Evolutionary conservation across 2,113 vertebrate genomes (phyloP), one percentile per base, ranked within the genome.

Genomic region (Silurus asotus): DNA sequence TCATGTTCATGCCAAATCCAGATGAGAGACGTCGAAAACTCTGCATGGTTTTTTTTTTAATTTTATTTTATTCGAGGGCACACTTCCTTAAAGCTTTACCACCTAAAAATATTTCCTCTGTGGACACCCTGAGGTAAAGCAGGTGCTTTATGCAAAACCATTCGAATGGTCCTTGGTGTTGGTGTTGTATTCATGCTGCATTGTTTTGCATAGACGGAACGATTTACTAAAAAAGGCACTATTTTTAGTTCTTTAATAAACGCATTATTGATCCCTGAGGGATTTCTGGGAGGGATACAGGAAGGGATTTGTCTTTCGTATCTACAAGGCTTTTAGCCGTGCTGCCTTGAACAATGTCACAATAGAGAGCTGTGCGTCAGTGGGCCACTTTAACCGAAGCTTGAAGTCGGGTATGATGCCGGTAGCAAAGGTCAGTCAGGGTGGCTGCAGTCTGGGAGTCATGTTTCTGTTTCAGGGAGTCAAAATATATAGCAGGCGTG

Each of bases 341-440:
- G 59, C 75, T 80, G 80, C 81, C 84, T 77, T 49, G 69, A 90
- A 91, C 89, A 90, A 90, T 90, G 81, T 85, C 81, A 89, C 89
- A 91, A 90, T 90, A 79, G 67, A 83, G 45, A 53, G 13, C 82
- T 77, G 62, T 78, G 85, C 72, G 70, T 88, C 88, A 88, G 77
- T 49, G 45, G 83, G 28, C 79, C 37, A 10, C 48, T 37, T 55
- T 67, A 61, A 77, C 81, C 45, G 58, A 81, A 37, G n/a, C 45
- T 83, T 62, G 51, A 82, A 82, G 55, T 65, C 67, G 28, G 53
- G 8, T 85, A 20, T n/a, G 62, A 20, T 84, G 59, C 56, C 61
- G 58, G 53, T 67, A 79, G 13, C 13, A 86, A 86, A 87, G 84
- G 77, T 87, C 87, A 88, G 17, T 51, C 37, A 51, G 70, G 55